phyloP scores from a whole-genome alignment of 2,888 invertebrate genomes.

The Pandemis heparana region DNA sequence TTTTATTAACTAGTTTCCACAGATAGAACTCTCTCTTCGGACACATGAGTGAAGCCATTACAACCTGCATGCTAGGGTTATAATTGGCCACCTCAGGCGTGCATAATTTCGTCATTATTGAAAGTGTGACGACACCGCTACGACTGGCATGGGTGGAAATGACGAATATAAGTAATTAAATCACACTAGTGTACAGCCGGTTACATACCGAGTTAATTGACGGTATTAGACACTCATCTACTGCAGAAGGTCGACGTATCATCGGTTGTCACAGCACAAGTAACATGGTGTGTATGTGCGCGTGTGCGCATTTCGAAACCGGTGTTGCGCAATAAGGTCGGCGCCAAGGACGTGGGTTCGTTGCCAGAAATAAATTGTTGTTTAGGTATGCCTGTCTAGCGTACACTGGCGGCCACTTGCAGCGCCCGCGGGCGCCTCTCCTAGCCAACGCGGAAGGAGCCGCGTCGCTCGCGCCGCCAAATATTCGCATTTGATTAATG shows the following conservation, averaged over 20 bases:
- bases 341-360: conserved; percentile 83
- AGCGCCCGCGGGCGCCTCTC: conserved; percentile 27
- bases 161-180: conserved; percentile 42
- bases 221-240: conserved; percentile 39
- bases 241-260: conserved; percentile 37
- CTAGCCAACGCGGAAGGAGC: conserved; percentile 40
- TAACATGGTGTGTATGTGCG: conserved; percentile 36
- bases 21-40: conserved; percentile 42
- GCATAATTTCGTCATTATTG: conserved; percentile 43
- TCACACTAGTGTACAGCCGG: conserved; percentile 21
- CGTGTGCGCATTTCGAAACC: conserved; percentile 75
- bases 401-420: conserved; percentile 53
- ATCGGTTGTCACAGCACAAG: conserved; percentile 38
- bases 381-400: conserved; percentile 78
- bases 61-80: conserved; percentile 41
- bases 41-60: conserved; percentile 34
- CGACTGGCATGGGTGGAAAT: conserved; percentile 38
- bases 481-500: conserved; percentile 40
- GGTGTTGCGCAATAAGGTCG: conserved; percentile 85
- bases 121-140: conserved; percentile 40
- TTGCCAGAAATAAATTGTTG: conserved; percentile 83
- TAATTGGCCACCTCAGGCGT: conserved; percentile 42
- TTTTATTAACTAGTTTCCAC: conserved; percentile 26
- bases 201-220: conserved; percentile 40
- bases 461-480: conserved; percentile 28